Evolutionary conservation across 1,140 invertebrate species (phyloP).

Genomic region (Pseudomyrmex concolor): DNA sequence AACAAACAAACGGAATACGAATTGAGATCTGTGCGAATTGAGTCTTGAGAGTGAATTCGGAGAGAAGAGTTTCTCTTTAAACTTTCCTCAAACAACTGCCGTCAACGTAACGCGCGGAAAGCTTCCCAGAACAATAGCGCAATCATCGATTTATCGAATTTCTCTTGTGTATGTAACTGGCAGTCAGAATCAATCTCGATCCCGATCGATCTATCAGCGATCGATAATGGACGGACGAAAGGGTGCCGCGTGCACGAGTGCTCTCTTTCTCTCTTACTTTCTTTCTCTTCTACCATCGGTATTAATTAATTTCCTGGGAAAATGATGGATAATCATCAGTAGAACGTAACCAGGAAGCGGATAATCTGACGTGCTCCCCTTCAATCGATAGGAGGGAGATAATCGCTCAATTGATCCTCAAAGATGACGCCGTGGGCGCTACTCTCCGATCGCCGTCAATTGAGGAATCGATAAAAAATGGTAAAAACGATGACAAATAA

Average conservation of each 20-base stretch:
- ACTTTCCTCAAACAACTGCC: slow-evolving; percentile 17
- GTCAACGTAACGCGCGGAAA: slow-evolving; percentile 45
- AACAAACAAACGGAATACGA: background rate
- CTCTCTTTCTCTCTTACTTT: too few relatives aligned
- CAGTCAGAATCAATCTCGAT: slow-evolving; percentile 57
- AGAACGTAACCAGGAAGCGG: slow-evolving; percentile 68
- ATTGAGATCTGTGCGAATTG: slow-evolving; percentile 31
- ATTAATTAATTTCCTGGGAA: slow-evolving; percentile 69
- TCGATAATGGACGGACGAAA: slow-evolving; percentile 42
- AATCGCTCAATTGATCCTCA: slow-evolving; percentile 68
- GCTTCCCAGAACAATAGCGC: slow-evolving; percentile 57
- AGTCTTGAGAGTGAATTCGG: slow-evolving; percentile 1
- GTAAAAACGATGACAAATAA: slow-evolving; percentile 32
- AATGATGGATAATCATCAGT: slow-evolving; percentile 57
- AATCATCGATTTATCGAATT: slow-evolving; percentile 63
- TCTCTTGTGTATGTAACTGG: slow-evolving; percentile 52
- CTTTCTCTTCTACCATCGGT: slow-evolving; percentile 29
- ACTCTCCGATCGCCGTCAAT: slow-evolving; percentile 6
- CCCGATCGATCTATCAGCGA: slow-evolving; percentile 17
- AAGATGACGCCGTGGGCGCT: slow-evolving; percentile 23
- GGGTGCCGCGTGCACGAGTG: background rate
- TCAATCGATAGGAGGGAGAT: slow-evolving; percentile 26
- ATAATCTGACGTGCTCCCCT: slow-evolving; percentile 54
- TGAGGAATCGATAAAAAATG: slow-evolving; percentile 53
- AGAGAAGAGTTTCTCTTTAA: slow-evolving; percentile 50